Evolutionary conservation across 2,797 vertebrate genomes (phyloP).

Genomic region (Tragelaphus oryx): DNA sequence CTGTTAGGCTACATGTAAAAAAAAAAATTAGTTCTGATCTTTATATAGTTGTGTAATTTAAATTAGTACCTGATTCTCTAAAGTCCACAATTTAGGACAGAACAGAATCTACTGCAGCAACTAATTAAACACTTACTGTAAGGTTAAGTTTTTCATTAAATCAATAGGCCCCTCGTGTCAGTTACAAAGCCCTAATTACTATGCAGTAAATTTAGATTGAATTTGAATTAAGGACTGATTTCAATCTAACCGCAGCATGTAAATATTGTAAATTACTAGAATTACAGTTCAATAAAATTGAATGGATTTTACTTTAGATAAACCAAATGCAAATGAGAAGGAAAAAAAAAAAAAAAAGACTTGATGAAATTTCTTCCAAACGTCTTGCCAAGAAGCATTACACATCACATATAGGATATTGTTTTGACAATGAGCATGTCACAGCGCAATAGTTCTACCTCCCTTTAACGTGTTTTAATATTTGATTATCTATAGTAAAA

Average conservation of each 20-base stretch:
- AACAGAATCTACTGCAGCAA: slow-evolving; percentile 81
- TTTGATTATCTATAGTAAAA: slow-evolving; percentile 85
- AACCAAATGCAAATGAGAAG: slow-evolving; percentile 81
- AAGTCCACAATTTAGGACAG: slow-evolving; percentile 87
- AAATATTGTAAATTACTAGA: slow-evolving; percentile 88
- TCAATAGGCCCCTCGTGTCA: slow-evolving; percentile 88
- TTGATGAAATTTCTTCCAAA: slow-evolving; percentile 71
- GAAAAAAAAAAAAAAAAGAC: slow-evolving; percentile 14
- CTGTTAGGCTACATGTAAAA: slow-evolving; percentile 76
- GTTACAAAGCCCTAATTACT: slow-evolving; percentile 89
- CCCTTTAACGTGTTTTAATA: slow-evolving; percentile 81
- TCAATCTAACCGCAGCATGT: slow-evolving; percentile 85
- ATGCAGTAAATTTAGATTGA: slow-evolving; percentile 89
- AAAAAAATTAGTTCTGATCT: slow-evolving; percentile 81
- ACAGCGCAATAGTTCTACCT: slow-evolving; percentile 68
- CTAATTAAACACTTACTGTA: slow-evolving; percentile 90
- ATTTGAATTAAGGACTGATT: slow-evolving; percentile 89
- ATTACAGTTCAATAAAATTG: slow-evolving; percentile 87
- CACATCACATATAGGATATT: neutral
- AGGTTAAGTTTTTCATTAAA: slow-evolving; percentile 90
- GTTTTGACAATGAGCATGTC: slow-evolving; percentile 64
- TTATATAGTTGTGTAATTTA: slow-evolving; percentile 83
- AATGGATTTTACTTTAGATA: slow-evolving; percentile 86
- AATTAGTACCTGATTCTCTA: slow-evolving; percentile 85
- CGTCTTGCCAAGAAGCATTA: slow-evolving; percentile 64